A percentile compares a stretch with the other conserved stretches of the same genome.
Conservation (phyloP, 2,113 vertebrate genomes). For the Phainopepla nitens region DNA sequence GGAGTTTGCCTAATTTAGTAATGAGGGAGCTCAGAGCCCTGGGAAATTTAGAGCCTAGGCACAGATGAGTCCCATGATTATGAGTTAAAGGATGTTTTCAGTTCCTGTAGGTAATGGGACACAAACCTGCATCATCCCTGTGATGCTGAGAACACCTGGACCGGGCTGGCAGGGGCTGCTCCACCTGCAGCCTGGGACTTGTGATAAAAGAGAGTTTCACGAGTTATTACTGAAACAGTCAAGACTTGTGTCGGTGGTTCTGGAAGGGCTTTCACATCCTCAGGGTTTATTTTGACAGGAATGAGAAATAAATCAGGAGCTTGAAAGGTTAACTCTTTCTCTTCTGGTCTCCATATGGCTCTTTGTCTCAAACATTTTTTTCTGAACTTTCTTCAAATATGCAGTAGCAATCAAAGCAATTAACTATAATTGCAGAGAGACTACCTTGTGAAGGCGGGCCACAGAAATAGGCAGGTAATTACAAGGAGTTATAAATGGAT, state of each 20-base stretch:
- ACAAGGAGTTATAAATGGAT: slow-evolving; percentile 58
- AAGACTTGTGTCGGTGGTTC: background rate
- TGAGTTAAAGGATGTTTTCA: background rate
- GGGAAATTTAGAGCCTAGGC: background rate
- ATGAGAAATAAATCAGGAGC: background rate
- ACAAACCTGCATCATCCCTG: background rate
- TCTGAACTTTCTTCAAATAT: slow-evolving; percentile 49
- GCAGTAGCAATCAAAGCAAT: slow-evolving; percentile 63
- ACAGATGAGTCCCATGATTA: background rate
- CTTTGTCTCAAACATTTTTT: background rate
- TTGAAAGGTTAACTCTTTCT: background rate
- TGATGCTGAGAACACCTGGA: background rate
- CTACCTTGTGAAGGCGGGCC: slow-evolving; percentile 52
- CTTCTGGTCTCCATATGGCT: background rate
- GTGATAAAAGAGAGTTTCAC: background rate
- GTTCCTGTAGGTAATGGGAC: background rate
- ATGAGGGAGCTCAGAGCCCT: background rate
- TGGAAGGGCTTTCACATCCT: background rate
- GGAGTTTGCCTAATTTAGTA: background rate
- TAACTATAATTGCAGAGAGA: slow-evolving; percentile 64
- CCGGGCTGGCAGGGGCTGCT: background rate
- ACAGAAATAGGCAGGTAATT: slow-evolving; percentile 61
- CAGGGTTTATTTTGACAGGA: background rate
- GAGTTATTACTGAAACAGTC: background rate
- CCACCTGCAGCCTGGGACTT: background rate